A percentile compares a stretch with the other conserved stretches of the same genome.
Evolutionary conservation across 2,797 vertebrate species (phyloP).

Genomic region (Muscicapa striata): DNA sequence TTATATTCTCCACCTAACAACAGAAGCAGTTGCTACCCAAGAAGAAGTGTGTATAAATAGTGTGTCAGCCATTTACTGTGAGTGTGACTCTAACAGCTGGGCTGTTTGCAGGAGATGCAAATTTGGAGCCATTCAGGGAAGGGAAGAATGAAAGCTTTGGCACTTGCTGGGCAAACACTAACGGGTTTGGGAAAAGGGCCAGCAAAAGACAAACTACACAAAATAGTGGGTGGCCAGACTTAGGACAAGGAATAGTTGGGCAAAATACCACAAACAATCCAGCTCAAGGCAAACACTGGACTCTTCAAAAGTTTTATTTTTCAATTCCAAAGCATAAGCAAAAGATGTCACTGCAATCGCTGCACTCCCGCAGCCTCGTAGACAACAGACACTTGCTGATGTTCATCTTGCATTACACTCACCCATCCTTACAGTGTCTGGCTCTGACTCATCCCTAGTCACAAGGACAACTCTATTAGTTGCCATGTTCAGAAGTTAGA

Average conservation of each 20-base stretch:
- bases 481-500: not conserved
- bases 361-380: not conserved
- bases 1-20: conserved; percentile 21
- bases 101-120: conserved; percentile 76
- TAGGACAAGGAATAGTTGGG: conserved; percentile 35
- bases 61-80: conserved; percentile 68
- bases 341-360: not conserved
- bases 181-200: conserved; percentile 68
- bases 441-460: not conserved
- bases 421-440: not conserved
- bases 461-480: conserved; percentile 32
- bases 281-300: conserved; percentile 11
- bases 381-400: not conserved
- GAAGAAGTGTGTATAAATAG: conserved; percentile 68
- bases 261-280: conserved; percentile 50
- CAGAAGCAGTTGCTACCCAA: conserved; percentile 54
- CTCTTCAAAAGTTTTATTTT: conserved; percentile 23
- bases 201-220: conserved; percentile 67
- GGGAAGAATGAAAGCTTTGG: conserved; percentile 72
- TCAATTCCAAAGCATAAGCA: not conserved
- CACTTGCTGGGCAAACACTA: conserved; percentile 65
- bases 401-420: not conserved
- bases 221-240: conserved; percentile 62
- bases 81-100: conserved; percentile 74
- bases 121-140: conserved; percentile 68